These are phyloP conservation scores for Gopherus evgoodei DNA, from an alignment of 2,113 vertebrate species.

Conservation along the genomic window DNA sequence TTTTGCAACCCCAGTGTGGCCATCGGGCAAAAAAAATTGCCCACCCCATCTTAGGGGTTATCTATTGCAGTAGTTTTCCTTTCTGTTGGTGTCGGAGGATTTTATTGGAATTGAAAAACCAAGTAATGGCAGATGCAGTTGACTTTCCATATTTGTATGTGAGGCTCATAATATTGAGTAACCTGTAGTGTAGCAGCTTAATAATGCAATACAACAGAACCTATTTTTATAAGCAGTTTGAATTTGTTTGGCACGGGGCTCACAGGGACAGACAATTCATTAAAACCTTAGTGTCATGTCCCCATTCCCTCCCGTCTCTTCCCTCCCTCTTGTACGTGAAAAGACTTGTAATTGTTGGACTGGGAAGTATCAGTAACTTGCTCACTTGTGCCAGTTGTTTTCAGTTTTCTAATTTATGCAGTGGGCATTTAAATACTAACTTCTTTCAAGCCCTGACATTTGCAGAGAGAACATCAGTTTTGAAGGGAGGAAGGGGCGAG, in stretches of 20 bases:
- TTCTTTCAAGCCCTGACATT: neutral
- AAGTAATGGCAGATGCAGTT: neutral
- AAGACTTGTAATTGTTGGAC: neutral
- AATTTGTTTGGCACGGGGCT: neutral
- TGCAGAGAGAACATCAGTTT: neutral
- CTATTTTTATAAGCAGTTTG: neutral
- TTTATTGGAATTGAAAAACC: neutral
- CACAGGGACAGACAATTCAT: neutral
- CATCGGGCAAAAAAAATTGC: too few species aligned
- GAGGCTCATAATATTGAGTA: neutral
- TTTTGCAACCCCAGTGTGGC: too few species aligned
- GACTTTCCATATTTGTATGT: neutral
- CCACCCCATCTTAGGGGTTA: neutral
- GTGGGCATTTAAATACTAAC: neutral
- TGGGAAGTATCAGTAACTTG: neutral
- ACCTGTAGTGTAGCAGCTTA: neutral
- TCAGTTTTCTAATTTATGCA: neutral
- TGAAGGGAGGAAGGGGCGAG: neutral
- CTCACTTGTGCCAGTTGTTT: neutral
- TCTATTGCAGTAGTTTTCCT: neutral
- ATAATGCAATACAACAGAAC: neutral
- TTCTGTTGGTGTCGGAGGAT: neutral
- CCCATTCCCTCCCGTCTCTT: neutral
- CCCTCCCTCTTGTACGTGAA: neutral
- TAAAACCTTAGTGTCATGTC: neutral